These are phyloP conservation scores for Mesochorus sp. DNA, from an alignment of 2,888 invertebrate species.

Conservation along the genomic window DNA sequence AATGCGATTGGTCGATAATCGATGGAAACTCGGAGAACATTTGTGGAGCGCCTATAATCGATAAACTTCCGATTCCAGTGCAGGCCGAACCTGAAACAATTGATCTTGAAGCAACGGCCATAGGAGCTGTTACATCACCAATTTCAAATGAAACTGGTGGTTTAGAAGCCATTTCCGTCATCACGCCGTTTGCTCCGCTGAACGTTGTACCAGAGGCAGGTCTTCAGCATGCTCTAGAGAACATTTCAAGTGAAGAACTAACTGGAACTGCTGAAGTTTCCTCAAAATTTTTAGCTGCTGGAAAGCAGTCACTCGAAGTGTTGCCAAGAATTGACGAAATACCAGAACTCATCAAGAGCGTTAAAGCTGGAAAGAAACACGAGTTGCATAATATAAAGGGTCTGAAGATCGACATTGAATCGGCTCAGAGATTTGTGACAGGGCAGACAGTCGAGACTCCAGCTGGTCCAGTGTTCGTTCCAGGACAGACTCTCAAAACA, in stretches of 20 bases:
- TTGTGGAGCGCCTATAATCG: constrained; percentile 72
- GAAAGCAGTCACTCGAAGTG: constrained; percentile 83
- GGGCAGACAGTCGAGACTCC: constrained; percentile 89
- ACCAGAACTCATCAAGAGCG: constrained; percentile 83
- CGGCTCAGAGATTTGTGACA: constrained; percentile 87
- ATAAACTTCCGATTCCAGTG: constrained; percentile 82
- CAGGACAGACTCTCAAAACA: constrained; percentile 89
- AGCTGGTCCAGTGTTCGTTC: constrained; percentile 88
- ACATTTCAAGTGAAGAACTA: constrained; percentile 84
- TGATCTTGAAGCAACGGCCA: constrained; percentile 81
- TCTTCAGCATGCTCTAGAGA: constrained; percentile 83
- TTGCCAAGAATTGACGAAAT: constrained; percentile 87
- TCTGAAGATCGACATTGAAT: constrained; percentile 86
- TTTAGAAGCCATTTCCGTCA: constrained; percentile 86
- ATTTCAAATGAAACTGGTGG: constrained; percentile 84
- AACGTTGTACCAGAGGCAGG: constrained; percentile 83
- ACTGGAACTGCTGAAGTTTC: constrained; percentile 85
- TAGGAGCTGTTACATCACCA: constrained; percentile 78
- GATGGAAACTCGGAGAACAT: constrained; percentile 84
- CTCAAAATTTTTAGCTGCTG: constrained; percentile 84
- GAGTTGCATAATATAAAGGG: constrained; percentile 86
- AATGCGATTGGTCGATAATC: constrained; percentile 86
- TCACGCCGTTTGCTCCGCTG: constrained; percentile 85
- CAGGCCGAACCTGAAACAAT: constrained; percentile 83
- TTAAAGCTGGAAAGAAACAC: constrained; percentile 85